phyloP scores from a whole-genome alignment of 2,113 vertebrate genomes.

The Stictonetta naevosa region DNA sequence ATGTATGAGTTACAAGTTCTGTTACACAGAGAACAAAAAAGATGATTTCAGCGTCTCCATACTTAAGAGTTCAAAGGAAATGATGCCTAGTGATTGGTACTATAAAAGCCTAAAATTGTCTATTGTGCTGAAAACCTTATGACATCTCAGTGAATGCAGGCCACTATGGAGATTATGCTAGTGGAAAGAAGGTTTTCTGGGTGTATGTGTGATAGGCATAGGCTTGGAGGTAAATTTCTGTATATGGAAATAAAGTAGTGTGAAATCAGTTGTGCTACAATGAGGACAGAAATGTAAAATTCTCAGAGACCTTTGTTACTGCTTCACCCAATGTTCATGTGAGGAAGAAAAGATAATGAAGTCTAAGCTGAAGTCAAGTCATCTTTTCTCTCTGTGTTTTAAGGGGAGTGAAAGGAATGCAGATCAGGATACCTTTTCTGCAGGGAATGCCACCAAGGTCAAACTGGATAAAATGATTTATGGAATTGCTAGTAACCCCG shows the following conservation, averaged over 20 bases:
- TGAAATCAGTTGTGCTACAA: not conserved
- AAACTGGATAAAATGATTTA: constrained; percentile 43
- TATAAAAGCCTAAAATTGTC: not conserved
- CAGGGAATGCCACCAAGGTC: constrained; percentile 15
- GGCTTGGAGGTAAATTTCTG: not conserved
- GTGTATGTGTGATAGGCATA: not conserved
- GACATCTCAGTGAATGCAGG: not conserved
- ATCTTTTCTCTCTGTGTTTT: not conserved
- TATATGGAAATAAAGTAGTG: not conserved
- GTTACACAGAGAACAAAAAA: not conserved
- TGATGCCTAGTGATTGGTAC: not conserved
- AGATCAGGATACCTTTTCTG: constrained; percentile 51
- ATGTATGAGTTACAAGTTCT: not conserved
- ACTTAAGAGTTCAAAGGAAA: not conserved
- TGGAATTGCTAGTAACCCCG: constrained; percentile 30
- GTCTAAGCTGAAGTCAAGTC: constrained; percentile 3
- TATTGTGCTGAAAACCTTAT: not conserved
- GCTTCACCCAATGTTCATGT: not conserved
- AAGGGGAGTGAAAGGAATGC: constrained; percentile 4
- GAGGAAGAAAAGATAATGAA: not conserved
- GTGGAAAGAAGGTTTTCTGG: not conserved
- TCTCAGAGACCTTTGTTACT: not conserved
- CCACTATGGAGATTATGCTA: not conserved
- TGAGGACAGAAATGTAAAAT: not conserved
- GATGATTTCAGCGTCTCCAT: not conserved